Evolutionary conservation across 2,797 vertebrate genomes (phyloP), one percentile per base, ranked within the genome.

Genomic region (Pitangus sulphuratus): DNA sequence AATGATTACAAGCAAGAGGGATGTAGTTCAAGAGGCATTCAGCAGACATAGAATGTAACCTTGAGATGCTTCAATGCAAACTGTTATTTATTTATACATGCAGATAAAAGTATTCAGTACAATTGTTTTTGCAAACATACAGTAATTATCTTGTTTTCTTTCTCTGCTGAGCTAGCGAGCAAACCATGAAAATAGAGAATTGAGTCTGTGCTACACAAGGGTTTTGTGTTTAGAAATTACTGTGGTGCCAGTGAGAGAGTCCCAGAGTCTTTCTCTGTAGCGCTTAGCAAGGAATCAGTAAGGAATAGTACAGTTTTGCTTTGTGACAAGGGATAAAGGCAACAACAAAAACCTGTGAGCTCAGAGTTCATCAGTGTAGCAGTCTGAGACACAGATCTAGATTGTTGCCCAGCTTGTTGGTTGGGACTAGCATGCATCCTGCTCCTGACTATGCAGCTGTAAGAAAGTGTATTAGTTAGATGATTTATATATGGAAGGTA

Each of bases 91-190:
- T 94, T 95, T 84, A 93, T 84, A 65, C 14, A 12, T 5, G 17
- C 39, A 93, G 96, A 92, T 89, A 72, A 87, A 65, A 20, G 50
- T 42, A 91, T 95, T 95, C 53, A 94, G 45, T 33, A 80, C 86
- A 71, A 79, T 5, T 28, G 4, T 11, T 78, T 58, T 60, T 87
- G 56, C 62, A 90, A 87, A 50, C 1, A 3, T 50, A 40, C 14
- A 30, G 61, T 64, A 79, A 58, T 61, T 54, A 28, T 72, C 44
- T 37, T 80, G 26, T 71, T 75, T 88, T 87, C 68, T 72, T 94
- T 74, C 51, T 80, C 33, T 68, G 26, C 28, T 50, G 39, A 91
- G 21, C 33, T 87, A 47, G 56, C 51, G 50, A 87, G 33, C 0
- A 4, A 90, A 65, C 28, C 62, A 26, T 47, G 53, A 54, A 70